Conservation (phyloP, 1,140 invertebrate genomes). For the Drosophila virilis region DNA sequence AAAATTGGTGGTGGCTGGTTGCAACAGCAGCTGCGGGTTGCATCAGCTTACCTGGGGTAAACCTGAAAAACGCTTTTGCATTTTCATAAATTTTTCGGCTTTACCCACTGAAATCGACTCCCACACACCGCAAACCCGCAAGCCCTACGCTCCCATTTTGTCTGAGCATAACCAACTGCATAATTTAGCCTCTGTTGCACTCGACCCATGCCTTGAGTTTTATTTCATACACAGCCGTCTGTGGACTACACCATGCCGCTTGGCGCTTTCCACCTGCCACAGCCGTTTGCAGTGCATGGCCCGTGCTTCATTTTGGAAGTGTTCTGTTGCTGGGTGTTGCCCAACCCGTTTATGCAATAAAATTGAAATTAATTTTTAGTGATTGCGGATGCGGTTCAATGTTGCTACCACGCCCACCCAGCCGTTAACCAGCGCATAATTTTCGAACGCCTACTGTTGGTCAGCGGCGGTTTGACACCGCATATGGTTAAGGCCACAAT, state of each 20-base stretch:
- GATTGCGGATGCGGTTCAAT: conserved; percentile 78
- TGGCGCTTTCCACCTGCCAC: conserved; percentile 31
- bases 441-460: conserved; percentile 14
- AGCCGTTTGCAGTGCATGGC: conserved; percentile 38
- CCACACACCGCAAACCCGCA: not conserved
- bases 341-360: conserved; percentile 59
- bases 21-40: conserved; percentile 29
- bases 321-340: conserved; percentile 6
- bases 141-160: not conserved
- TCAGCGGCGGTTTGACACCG: conserved; percentile 57
- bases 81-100: conserved; percentile 79
- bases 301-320: conserved; percentile 34
- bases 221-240: conserved; percentile 45
- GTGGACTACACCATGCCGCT: not conserved
- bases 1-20: conserved; percentile 51
- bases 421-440: conserved; percentile 49
- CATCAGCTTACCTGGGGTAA: conserved; percentile 74
- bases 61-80: conserved; percentile 81
- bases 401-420: conserved; percentile 21
- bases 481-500: conserved; percentile 56
- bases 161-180: conserved; percentile 55
- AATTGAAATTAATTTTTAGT: conserved; percentile 83
- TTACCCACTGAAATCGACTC: conserved; percentile 32
- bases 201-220: conserved; percentile 56
- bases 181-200: conserved; percentile 56